Evolutionary conservation across 2,113 vertebrate genomes (phyloP).

Genomic region (Barnardius zonarius): DNA sequence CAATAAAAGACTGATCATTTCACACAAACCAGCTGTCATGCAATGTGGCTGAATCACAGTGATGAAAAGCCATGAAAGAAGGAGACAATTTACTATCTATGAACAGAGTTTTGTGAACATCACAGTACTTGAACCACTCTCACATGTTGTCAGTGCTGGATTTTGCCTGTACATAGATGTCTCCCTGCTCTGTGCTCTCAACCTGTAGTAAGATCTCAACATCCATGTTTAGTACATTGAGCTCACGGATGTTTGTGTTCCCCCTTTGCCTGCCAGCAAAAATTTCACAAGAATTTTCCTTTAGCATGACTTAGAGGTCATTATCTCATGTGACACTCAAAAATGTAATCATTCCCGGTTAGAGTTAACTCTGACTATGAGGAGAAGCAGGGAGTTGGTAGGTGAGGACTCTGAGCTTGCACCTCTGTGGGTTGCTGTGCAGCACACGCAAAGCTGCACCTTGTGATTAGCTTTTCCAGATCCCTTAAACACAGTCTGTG

Average conservation of each 20-base stretch:
- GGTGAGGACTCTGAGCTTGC: neutral
- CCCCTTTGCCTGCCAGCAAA: neutral
- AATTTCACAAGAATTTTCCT: neutral
- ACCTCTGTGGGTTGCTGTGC: neutral
- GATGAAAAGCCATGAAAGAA: neutral
- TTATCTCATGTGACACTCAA: constrained; percentile 18
- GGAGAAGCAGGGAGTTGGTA: neutral
- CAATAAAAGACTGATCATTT: neutral
- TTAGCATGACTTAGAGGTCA: neutral
- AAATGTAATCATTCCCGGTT: neutral
- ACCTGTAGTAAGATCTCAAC: neutral
- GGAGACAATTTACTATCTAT: neutral
- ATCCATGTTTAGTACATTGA: neutral
- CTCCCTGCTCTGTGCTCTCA: neutral
- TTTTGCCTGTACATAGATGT: neutral
- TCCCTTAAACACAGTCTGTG: neutral
- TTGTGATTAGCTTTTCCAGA: neutral
- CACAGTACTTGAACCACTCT: neutral
- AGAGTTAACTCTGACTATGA: neutral
- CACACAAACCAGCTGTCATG: neutral
- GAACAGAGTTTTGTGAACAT: neutral
- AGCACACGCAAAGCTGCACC: neutral
- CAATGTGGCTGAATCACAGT: neutral
- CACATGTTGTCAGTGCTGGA: neutral
- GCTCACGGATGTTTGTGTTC: neutral